Base-by-base conservation (phyloP, 2,113 vertebrate genomes). In the Aphyosemion australe region DNA sequence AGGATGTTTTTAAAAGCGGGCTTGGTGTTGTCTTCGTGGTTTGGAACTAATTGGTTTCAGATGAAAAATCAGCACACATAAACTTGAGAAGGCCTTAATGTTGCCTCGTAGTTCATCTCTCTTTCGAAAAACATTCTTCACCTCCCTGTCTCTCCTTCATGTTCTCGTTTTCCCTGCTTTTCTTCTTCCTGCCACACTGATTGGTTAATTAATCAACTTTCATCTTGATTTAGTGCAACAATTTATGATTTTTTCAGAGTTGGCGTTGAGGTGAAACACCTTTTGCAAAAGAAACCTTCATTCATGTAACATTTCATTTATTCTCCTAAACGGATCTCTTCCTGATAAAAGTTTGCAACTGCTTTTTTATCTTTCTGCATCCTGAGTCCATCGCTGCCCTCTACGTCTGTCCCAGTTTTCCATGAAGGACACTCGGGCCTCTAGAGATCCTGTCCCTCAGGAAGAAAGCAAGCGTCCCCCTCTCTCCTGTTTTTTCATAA, bases 341-440 rank as follows among this genome's bases (percentile, higher is more conserved):
- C 65, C 53, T 34, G 32, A 53, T 47, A 20, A 16, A 34, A 53
- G 72, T 65, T 63, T 72, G 32, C n/a, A 18, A 26, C 47, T 45
- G 61, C 45, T 41, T 48, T 64, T 39, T 53, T 73, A 48, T 72
- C 11, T 39, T 39, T 4, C 12, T 42, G 41, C 31, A 67, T 65
- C 48, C 49, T 75, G 47, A 61, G 42, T 78, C 43, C 53, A 51
- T 79, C 53, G 74, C 45, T 65, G 9, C 58, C 64, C 39, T 57
- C 56, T 46, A 6, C 4, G 12, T 49, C 73, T 39, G 26, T 69
- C 66, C 48, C 71, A 32, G 41, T 78, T 69, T 61, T 76, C 72
- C 39, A 60, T 89, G 90, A 91, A 92, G 92, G 92, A 92, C 91
- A 91, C 81, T 74, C 84, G 79, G 63, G 69, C 87, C 91, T 90